Conservation (phyloP, 2,113 vertebrate genomes). For the Centropus bengalensis region DNA sequence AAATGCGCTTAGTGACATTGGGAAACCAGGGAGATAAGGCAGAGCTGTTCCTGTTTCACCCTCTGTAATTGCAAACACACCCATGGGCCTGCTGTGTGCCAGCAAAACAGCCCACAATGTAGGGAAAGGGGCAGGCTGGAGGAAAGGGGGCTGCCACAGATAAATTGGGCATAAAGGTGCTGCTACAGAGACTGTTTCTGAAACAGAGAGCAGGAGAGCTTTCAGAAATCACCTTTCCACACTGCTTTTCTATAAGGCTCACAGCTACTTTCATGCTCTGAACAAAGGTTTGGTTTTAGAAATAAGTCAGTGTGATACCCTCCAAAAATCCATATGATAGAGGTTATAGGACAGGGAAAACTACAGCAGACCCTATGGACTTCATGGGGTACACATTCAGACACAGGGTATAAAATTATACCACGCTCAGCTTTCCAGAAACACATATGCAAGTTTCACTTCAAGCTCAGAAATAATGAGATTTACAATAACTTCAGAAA, state of each 20-base stretch:
- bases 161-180: neutral
- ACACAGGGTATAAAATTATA: neutral
- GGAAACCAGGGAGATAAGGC: conserved; percentile 89
- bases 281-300: neutral
- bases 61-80: conserved; percentile 81
- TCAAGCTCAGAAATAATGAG: neutral
- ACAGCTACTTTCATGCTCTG: neutral
- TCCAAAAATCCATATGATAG: neutral
- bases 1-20: conserved; percentile 90
- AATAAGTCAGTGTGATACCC: neutral
- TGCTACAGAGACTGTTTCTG: neutral
- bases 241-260: neutral
- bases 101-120: conserved; percentile 68
- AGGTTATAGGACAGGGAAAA: neutral
- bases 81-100: conserved; percentile 76
- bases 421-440: neutral
- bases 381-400: neutral
- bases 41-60: conserved; percentile 90
- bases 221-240: neutral
- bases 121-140: conserved; percentile 49
- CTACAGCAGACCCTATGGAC: neutral
- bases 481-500: neutral
- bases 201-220: neutral
- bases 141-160: neutral
- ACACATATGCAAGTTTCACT: neutral